These are phyloP conservation scores for Amphiprion percula DNA, from an alignment of 2,113 vertebrate genomes.

Conservation along the genomic window DNA sequence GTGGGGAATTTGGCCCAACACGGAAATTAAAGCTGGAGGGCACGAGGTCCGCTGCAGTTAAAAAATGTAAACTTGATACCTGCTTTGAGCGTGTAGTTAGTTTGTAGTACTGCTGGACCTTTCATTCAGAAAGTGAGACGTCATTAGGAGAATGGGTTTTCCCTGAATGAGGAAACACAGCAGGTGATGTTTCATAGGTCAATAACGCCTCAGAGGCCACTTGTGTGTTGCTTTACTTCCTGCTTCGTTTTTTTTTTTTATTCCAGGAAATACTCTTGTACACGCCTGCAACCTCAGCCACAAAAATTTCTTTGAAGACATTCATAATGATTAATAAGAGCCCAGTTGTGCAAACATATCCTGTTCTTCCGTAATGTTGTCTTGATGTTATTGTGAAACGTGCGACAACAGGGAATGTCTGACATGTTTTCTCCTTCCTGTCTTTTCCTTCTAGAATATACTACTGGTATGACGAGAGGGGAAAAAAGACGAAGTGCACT, in stretches of 20 bases:
- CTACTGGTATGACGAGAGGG: constrained; percentile 99
- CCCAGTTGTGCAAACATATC: background rate
- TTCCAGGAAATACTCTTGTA: constrained; percentile 17
- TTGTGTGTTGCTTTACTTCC: background rate
- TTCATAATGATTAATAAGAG: constrained; percentile 17
- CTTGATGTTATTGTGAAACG: background rate
- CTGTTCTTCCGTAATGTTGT: background rate
- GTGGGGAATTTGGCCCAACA: constrained; percentile 21
- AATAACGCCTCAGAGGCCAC: background rate
- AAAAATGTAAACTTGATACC: constrained; percentile 11
- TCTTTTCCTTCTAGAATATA: constrained; percentile 88
- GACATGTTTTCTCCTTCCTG: background rate
- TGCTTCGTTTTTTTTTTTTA: rapidly evolving
- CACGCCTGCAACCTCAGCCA: background rate
- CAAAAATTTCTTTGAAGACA: constrained; percentile 20
- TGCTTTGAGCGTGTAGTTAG: background rate
- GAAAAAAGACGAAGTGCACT: constrained; percentile 99
- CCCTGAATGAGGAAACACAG: constrained; percentile 27
- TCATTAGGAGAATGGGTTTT: constrained; percentile 5
- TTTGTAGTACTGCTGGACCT: background rate
- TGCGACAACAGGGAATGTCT: background rate
- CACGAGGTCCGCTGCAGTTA: background rate
- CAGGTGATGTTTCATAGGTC: background rate
- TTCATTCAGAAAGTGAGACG: background rate
- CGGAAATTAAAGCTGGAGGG: constrained; percentile 44